These are phyloP conservation scores for Benitochromis conjunctus DNA, from an alignment of 2,113 vertebrate species.

Conservation along the genomic window DNA sequence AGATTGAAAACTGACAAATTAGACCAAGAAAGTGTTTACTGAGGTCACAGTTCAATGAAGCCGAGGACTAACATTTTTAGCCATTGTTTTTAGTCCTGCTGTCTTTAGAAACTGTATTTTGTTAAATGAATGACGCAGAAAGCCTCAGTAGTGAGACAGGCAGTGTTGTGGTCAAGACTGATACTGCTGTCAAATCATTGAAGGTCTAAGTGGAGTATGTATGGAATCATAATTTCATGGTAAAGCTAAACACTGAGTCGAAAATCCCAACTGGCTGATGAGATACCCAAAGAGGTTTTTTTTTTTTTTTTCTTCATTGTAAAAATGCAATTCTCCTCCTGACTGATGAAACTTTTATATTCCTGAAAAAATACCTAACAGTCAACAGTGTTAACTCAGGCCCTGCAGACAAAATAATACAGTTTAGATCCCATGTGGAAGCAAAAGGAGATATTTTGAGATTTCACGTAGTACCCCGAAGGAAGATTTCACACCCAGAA, in stretches of 20 bases:
- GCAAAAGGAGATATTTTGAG: background rate
- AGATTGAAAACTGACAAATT: background rate
- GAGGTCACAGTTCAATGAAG: background rate
- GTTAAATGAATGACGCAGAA: background rate
- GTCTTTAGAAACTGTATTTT: background rate
- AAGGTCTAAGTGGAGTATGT: background rate
- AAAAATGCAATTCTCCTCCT: background rate
- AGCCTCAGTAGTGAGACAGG: background rate
- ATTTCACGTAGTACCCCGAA: background rate
- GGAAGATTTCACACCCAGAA: background rate
- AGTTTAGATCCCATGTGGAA: background rate
- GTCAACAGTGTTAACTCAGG: background rate
- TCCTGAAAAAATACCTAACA: background rate
- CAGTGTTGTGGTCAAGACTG: background rate
- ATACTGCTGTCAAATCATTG: background rate
- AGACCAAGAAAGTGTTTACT: background rate
- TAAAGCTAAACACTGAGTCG: background rate
- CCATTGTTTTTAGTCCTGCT: background rate
- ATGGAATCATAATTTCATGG: background rate
- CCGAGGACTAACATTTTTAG: background rate
- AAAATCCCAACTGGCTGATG: background rate
- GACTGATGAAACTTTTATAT: background rate
- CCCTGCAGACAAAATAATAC: background rate
- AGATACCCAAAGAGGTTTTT: background rate
- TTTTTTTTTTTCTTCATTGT: accelerated